Evolutionary conservation across 2,113 vertebrate genomes (phyloP).

Genomic region (Aegypius monachus): DNA sequence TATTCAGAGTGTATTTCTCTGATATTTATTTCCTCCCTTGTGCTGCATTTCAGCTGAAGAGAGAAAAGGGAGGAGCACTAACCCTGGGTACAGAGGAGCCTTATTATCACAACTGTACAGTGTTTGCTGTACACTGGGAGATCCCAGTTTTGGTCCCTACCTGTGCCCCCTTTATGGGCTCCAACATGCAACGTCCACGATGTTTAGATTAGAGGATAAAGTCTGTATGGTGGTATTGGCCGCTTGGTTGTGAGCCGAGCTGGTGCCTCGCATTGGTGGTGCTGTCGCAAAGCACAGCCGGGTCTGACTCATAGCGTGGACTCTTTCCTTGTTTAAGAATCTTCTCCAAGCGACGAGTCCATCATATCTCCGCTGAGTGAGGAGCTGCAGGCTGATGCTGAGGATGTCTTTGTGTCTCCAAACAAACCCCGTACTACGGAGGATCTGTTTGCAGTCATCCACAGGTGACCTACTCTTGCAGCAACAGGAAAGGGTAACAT

Average conservation of each 20-base stretch:
- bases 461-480: slow-evolving; percentile 80
- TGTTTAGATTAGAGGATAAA: background rate
- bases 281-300: background rate
- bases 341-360: slow-evolving; percentile 87
- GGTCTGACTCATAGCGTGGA: background rate
- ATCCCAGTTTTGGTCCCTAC: background rate
- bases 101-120: background rate
- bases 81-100: background rate
- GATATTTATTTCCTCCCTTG: background rate
- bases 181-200: background rate
- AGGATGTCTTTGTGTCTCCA: slow-evolving; percentile 89
- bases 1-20: background rate
- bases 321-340: slow-evolving; percentile 74
- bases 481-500: background rate
- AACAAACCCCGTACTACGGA: slow-evolving; percentile 96
- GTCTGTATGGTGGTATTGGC: background rate
- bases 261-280: background rate
- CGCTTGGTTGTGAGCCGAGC: accelerated
- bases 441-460: slow-evolving; percentile 98
- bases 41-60: background rate
- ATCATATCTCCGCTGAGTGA: slow-evolving; percentile 88
- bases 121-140: background rate
- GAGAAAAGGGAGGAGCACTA: background rate
- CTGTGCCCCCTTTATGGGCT: background rate
- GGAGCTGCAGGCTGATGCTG: slow-evolving; percentile 86